These are phyloP conservation scores for Bombus confusus DNA, from an alignment of 1,140 invertebrate genomes.

Conservation along the genomic window DNA sequence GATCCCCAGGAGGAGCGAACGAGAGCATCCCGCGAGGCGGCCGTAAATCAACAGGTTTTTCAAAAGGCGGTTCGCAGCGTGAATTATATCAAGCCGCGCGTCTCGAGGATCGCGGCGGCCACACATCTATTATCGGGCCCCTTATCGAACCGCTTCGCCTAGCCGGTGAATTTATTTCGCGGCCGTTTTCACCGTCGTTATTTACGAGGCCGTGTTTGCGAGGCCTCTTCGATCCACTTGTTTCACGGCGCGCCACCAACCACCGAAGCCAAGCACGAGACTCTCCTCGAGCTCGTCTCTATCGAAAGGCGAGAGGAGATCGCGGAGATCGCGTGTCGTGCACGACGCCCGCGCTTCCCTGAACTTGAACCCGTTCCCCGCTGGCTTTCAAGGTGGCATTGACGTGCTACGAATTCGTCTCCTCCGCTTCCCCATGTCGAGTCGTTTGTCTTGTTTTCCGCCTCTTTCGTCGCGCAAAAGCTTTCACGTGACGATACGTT, in stretches of 20 bases:
- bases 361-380: slow-evolving; percentile 70
- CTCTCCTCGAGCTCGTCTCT: slow-evolving; percentile 40
- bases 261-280: slow-evolving; percentile 28
- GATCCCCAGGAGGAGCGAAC: neutral
- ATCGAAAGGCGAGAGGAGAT: slow-evolving; percentile 24
- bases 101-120: slow-evolving; percentile 21
- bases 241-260: slow-evolving; percentile 48
- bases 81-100: slow-evolving; percentile 36
- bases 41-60: slow-evolving; percentile 47
- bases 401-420: slow-evolving; percentile 54
- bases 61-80: slow-evolving; percentile 10
- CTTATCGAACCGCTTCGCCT: slow-evolving; percentile 46
- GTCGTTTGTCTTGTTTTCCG: neutral
- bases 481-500: neutral
- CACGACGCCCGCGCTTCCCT: slow-evolving; percentile 59
- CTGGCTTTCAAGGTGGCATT: slow-evolving; percentile 6
- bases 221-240: slow-evolving; percentile 61
- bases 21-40: neutral
- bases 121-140: slow-evolving; percentile 46
- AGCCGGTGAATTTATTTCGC: slow-evolving; percentile 47
- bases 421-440: neutral
- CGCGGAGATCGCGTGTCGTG: slow-evolving; percentile 37
- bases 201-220: slow-evolving; percentile 31
- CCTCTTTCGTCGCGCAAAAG: neutral
- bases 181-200: slow-evolving; percentile 29